These are phyloP conservation scores for Sinocyclocheilus maitianheensis DNA, from an alignment of 2,113 vertebrate species.

Conservation along the genomic window DNA sequence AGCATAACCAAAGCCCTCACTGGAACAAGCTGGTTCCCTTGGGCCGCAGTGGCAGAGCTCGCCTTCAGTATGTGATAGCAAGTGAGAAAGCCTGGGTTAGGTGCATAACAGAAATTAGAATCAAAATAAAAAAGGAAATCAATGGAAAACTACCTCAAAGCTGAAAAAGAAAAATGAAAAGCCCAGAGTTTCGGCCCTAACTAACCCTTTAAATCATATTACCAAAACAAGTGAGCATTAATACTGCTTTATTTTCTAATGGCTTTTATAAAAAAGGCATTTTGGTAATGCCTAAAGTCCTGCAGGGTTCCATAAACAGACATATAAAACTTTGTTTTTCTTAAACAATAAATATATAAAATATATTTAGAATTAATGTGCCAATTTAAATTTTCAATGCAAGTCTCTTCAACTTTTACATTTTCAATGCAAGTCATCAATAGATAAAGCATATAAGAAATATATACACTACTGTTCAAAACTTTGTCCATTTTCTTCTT, in stretches of 20 bases:
- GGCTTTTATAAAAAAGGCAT: neutral
- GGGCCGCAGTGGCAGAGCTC: neutral
- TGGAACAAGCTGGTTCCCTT: slow-evolving; percentile 3
- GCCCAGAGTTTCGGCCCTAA: no score
- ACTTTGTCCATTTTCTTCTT: no score
- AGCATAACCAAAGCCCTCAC: neutral
- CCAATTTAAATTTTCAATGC: no score
- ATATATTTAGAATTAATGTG: no score
- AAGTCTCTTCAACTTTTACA: no score
- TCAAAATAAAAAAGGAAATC: neutral
- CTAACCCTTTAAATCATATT: neutral
- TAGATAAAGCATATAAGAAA: no score
- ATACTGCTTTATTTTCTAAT: neutral
- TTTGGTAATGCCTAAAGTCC: neutral
- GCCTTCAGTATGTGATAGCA: neutral
- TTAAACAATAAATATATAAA: no score
- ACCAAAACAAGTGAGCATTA: no score
- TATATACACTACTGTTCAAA: no score
- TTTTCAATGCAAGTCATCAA: no score
- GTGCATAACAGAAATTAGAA: neutral
- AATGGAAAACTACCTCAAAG: neutral
- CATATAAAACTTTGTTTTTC: neutral
- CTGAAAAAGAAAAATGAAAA: no score
- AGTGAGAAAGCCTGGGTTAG: slow-evolving; percentile 3
- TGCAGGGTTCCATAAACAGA: neutral